Evolutionary conservation across 2,113 vertebrate genomes (phyloP), one percentile per base, ranked within the genome.

Genomic region (Lipotes vexillifer): DNA sequence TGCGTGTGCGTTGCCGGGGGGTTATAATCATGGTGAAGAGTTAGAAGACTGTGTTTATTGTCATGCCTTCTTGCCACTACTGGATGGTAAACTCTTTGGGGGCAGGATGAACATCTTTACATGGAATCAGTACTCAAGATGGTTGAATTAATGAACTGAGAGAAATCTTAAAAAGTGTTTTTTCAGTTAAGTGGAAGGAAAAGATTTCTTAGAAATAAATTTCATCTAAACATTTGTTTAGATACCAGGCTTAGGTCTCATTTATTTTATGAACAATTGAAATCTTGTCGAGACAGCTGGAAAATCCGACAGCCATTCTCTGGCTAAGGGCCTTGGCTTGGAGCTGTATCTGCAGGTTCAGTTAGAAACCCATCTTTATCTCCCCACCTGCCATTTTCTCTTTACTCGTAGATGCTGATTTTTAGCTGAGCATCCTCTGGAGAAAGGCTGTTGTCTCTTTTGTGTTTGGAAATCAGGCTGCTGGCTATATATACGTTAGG

Each of bases 191-290:
- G 14, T 61, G 17, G 38, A 65, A 86, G n/a, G 61, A 65, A 82
- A 93, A 77, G 77, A 63, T 72, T 95, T 96, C 38, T 82, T 88
- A 23, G 21, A 78, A 83, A 88, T 74, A 84, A 65, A 93, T 72
- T 86, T 77, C 18, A 49, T 41, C 33, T 44, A 13, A 72, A 63
- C 46, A 13, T 66, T 93, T 63, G 20, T 90, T 80, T 69, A 68
- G 25, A 41, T 55, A 72, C 44, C 25, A 86, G 63, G 18, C 36
- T 82, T 59, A 41, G 17, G 4, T 81, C 14, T 96, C 33, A 66
- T 59, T 66, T 97, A 41, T 93, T 93, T 94, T 63, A 31, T 33
- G 69, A 88, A 83, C 18, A 55, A 1, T 20, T 89, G 29, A 41
- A 29, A 25, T 46, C 6, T 83, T 63, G 68, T 71, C 65, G 72